Evolutionary conservation across 2,113 vertebrate species (phyloP).

Genomic region (Labrus mixtus): DNA sequence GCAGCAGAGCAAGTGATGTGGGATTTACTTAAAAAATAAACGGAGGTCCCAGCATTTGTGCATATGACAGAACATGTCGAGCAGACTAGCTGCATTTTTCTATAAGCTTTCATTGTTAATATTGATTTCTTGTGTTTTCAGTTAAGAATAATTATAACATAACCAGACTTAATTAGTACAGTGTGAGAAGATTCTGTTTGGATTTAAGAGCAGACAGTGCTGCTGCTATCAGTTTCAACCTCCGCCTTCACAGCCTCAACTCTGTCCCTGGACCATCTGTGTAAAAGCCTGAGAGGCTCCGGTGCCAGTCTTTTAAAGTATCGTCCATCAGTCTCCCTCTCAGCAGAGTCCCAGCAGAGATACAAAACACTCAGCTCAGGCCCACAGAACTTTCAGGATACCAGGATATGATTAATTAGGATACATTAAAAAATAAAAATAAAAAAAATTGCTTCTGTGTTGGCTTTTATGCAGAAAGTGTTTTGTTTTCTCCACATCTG

Average conservation of each 20-base stretch:
- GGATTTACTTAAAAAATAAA: not conserved
- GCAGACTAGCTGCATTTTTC: not conserved
- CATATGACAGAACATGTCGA: not conserved
- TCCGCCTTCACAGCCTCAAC: slow-evolving; percentile 19
- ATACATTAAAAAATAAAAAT: slow-evolving; percentile 42
- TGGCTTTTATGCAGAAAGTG: not conserved
- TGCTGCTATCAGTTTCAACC: slow-evolving; percentile 13
- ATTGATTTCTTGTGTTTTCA: not conserved
- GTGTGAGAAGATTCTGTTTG: not conserved
- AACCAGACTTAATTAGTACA: slow-evolving; percentile 1
- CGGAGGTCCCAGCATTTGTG: no score
- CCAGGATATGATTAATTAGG: slow-evolving; percentile 10
- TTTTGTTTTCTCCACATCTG: not conserved
- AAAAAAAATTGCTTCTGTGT: slow-evolving; percentile 18
- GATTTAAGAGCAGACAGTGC: not conserved
- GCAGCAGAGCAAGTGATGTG: not conserved
- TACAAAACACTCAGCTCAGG: not conserved
- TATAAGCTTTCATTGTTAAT: not conserved
- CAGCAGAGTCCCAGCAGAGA: slow-evolving; percentile 24
- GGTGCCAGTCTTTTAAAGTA: slow-evolving; percentile 41
- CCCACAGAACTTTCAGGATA: slow-evolving; percentile 30
- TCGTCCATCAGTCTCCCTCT: slow-evolving; percentile 43
- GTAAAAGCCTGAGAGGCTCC: slow-evolving; percentile 45
- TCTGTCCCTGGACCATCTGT: slow-evolving; percentile 43
- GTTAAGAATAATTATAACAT: not conserved